A percentile compares a stretch with the other conserved stretches of the same genome.
These are phyloP conservation scores for Albula glossodonta DNA, from an alignment of 2,113 vertebrate species.

Conservation along the genomic window DNA sequence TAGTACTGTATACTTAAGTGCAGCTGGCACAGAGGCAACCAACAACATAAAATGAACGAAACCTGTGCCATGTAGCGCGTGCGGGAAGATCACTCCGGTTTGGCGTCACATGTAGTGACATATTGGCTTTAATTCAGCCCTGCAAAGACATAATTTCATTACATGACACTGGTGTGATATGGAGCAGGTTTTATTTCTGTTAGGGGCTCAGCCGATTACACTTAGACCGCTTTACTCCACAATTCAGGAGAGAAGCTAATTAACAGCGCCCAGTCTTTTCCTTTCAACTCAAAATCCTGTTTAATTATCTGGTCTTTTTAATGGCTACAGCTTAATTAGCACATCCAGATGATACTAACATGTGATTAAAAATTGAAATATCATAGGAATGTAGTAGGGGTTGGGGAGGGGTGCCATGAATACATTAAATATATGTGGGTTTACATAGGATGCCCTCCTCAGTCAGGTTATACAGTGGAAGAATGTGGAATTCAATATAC, in stretches of 20 bases:
- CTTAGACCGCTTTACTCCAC: constrained; percentile 17
- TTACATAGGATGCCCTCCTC: too few species aligned
- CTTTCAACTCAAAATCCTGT: constrained; percentile 33
- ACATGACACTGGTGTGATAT: background rate
- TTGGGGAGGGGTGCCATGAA: background rate
- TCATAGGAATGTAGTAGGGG: background rate
- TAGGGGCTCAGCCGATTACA: background rate
- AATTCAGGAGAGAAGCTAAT: constrained; percentile 31
- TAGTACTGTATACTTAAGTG: too few species aligned
- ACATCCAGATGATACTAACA: background rate
- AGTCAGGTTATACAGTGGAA: too few species aligned
- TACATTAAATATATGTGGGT: background rate
- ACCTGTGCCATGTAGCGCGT: too few species aligned
- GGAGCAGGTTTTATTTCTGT: background rate
- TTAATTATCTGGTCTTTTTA: constrained; percentile 49
- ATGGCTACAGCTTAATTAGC: constrained; percentile 27
- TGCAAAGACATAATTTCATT: constrained; percentile 3
- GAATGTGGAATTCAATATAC: too few species aligned
- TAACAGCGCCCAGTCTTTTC: constrained; percentile 42
- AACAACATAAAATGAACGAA: too few species aligned
- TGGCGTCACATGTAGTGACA: background rate
- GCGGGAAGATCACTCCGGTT: background rate
- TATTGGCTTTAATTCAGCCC: background rate
- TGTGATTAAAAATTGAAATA: background rate
- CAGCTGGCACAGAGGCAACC: too few species aligned